Base-by-base conservation (phyloP, 2,888 invertebrate species). In the Branchipolynoe longqiensis region DNA sequence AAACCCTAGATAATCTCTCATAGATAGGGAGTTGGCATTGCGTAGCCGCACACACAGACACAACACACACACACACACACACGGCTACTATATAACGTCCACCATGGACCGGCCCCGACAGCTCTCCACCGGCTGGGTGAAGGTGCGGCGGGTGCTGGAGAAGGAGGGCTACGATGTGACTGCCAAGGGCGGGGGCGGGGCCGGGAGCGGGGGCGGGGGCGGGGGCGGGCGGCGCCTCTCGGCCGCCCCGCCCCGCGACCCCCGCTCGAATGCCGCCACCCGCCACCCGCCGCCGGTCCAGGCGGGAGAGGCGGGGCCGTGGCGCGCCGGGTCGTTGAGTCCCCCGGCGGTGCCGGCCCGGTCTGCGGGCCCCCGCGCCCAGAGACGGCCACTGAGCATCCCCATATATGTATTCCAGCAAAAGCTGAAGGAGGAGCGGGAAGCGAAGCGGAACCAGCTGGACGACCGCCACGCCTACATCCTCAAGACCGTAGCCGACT, bases 381-480 rank as follows among this genome's bases (percentile, higher is more conserved):
- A 38, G n/a, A 8, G 78, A 3, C 54, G 78, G 28, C 48, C 28
- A 31, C 25, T 78, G 78, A 31, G 31, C 28, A 54, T 54, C 22
- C 58, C 58, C 58, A 38, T 82, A 25, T 82, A 38, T 64, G 38
- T 28, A 36, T 90, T 92, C 25, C 90, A 93, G 93, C 93, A 93
- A 93, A 93, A 93, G 88, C 88, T 93, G 87, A 93, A 94, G 88
- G 94, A 94, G 87, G 93, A 94, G 88, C 88, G 93, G 36, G 93
- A 94, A 81, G 90, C 92, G 0, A 94, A 93, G 89, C 86, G 94
- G 85, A 90, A 91, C n/a, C 91, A 92, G 87, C 90, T 94, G 1
- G 94, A 93, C 90, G 92, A 92, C 36, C 89, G 93, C 2, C 94
- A 94, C 88, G 88, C 88, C 82, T 92, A 93, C 89, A 91, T 94